Evolutionary conservation across 2,888 invertebrate species (phyloP).

Genomic region (Eubasilissa splendida): DNA sequence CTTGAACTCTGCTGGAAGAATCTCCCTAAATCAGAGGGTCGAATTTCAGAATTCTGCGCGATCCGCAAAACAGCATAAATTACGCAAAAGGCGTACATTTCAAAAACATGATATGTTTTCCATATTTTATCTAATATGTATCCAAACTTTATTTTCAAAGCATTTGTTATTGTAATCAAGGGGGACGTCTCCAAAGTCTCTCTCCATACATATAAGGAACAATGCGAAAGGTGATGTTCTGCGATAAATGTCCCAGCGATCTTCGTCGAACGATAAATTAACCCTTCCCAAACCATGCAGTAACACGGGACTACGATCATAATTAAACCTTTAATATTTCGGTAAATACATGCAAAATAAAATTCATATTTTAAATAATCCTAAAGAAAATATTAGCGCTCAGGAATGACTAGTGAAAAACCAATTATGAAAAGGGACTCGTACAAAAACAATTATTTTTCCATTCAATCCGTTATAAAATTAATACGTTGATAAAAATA

Average conservation of each 20-base stretch:
- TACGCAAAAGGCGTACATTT: constrained; percentile 26
- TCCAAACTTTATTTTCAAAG: constrained; percentile 14
- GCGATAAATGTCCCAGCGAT: constrained; percentile 23
- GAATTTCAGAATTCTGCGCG: constrained; percentile 12
- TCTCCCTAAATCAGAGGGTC: constrained; percentile 21
- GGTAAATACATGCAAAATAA: too few species aligned
- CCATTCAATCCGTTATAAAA: too few species aligned
- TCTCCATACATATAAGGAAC: constrained; percentile 27
- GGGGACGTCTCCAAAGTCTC: neutral
- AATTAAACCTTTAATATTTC: too few species aligned
- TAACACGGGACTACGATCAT: too few species aligned
- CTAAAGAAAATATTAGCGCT: too few species aligned
- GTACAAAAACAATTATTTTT: too few species aligned
- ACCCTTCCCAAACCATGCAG: too few species aligned
- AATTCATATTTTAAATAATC: too few species aligned
- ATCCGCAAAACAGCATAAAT: constrained; percentile 33
- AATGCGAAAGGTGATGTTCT: neutral
- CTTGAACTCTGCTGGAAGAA: constrained; percentile 7
- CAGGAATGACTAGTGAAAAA: too few species aligned
- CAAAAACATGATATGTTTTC: constrained; percentile 28
- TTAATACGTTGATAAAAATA: too few species aligned
- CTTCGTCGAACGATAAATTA: neutral
- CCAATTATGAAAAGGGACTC: too few species aligned
- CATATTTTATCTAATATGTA: constrained; percentile 16
- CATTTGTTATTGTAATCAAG: neutral